Percentiles rank a stretch among this genome's conserved stretches.
Evolutionary conservation across 2,888 invertebrate species (phyloP).

Genomic region (Taphrorychus bicolor): DNA sequence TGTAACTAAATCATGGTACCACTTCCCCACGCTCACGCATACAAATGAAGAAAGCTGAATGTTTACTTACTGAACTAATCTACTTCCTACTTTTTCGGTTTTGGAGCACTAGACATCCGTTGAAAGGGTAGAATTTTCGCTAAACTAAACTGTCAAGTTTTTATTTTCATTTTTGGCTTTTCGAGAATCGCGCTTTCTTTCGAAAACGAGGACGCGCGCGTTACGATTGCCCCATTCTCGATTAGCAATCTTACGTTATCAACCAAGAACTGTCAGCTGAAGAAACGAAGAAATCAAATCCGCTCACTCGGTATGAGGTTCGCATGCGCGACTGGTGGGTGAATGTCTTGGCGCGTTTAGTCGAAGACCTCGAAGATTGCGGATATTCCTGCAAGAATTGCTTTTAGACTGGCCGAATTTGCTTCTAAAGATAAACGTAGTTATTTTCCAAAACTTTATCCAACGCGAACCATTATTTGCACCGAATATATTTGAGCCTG

Average conservation of each 20-base stretch:
- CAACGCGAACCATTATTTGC: too few relatives aligned
- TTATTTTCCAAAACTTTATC: too few relatives aligned
- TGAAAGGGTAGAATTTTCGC: background rate
- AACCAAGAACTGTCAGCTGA: conserved; percentile 39
- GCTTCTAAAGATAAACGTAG: too few relatives aligned
- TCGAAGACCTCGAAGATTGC: conserved; percentile 42
- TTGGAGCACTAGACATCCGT: background rate
- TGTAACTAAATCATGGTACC: too few relatives aligned
- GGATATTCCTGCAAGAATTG: conserved; percentile 41
- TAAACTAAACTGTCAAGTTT: conserved; percentile 18
- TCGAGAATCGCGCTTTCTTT: background rate
- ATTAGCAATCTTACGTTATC: conserved; percentile 37
- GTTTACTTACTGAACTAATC: conserved; percentile 28
- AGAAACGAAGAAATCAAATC: conserved; percentile 41
- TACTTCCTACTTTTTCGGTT: conserved; percentile 19
- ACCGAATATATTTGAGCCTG: too few relatives aligned
- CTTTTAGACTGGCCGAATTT: conserved; percentile 23
- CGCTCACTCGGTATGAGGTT: conserved; percentile 34
- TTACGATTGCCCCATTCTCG: conserved; percentile 27
- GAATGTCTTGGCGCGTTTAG: conserved; percentile 39
- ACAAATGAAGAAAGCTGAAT: conserved; percentile 27
- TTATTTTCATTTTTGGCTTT: conserved; percentile 26
- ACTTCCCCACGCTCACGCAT: conserved; percentile 1
- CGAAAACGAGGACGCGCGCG: background rate
- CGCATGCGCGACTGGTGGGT: conserved; percentile 39